Conservation (phyloP, 2,797 vertebrate genomes). For the Sebastes jordani region DNA sequence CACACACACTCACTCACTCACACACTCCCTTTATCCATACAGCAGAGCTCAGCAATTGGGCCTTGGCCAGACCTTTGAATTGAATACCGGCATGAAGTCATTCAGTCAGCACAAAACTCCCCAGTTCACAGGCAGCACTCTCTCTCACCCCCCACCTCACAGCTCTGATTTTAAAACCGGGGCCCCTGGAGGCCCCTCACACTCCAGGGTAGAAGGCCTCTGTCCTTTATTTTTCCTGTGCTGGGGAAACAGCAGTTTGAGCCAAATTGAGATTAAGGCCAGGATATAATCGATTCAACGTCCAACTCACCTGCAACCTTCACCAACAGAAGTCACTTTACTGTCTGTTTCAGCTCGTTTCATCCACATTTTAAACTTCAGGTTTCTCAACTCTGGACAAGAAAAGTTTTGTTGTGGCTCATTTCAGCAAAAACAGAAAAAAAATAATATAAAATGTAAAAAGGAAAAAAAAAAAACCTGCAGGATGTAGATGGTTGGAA, state of each 20-base stretch:
- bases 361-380: slow-evolving; percentile 39
- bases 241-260: slow-evolving; percentile 68
- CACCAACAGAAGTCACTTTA: slow-evolving; percentile 52
- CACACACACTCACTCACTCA: slow-evolving; percentile 31
- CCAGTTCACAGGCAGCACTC: slow-evolving; percentile 56
- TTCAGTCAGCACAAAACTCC: slow-evolving; percentile 83
- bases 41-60: slow-evolving; percentile 82
- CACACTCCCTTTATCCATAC: slow-evolving; percentile 67
- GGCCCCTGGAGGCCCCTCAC: slow-evolving; percentile 51
- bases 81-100: slow-evolving; percentile 79
- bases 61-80: slow-evolving; percentile 79
- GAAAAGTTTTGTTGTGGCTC: slow-evolving; percentile 35
- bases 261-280: slow-evolving; percentile 84
- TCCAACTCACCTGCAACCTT: slow-evolving; percentile 60
- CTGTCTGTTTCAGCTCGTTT: slow-evolving; percentile 39
- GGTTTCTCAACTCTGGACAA: slow-evolving; percentile 47
- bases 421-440: slow-evolving; percentile 43
- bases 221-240: slow-evolving; percentile 29
- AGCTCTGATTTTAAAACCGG: slow-evolving; percentile 54
- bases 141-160: neutral
- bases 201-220: slow-evolving; percentile 45
- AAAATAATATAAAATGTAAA: neutral
- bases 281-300: slow-evolving; percentile 71
- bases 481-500: slow-evolving; percentile 45
- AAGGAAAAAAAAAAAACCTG: neutral